Evolutionary conservation across 2,797 vertebrate genomes (phyloP), one percentile per base, ranked within the genome.

Genomic region (Silurus aristotelis): DNA sequence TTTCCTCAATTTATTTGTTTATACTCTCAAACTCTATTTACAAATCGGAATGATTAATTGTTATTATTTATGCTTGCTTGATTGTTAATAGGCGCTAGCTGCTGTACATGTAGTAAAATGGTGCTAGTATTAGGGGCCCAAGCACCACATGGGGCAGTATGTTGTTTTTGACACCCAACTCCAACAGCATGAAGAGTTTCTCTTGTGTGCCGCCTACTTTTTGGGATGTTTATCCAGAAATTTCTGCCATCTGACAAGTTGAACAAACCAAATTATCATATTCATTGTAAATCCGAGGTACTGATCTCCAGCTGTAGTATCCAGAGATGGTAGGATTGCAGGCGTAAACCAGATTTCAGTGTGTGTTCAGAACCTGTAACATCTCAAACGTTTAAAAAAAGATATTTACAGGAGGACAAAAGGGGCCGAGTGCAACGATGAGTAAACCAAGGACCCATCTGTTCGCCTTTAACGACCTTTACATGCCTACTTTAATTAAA

Each of bases 391-490:
- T 83, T 83, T 73, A 27, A 61, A 61, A 83, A 73, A 70, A 83
- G 60, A 83, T 79, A 76, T 87, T 89, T 87, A 81, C 79, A 17
- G 70, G 56, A 81, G 87, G 90, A 90, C 87, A 84, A 90, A 89
- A 88, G 87, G 87, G 83, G 88, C 43, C 83, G 84, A 80, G 85
- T 86, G 80, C 5, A 71, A 91, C 90, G 88, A 88, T 88, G 80
- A 86, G 89, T 92, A 87, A 89, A 90, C 91, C 89, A 52, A 88
- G 91, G 90, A 89, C 92, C 93, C 94, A 94, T 94, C 94, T 94
- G 94, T 91, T 94, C 90, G 4, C 83, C 77, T 89, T 92, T 94
- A 94, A 94, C 92, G 92, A 94, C 93, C 93, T 92, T 91, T 92
- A 89, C 90, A 89, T 91, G 86, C 90, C 85, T 88, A 89, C 89